Conservation (phyloP, 2,797 vertebrate genomes). For the Ctenosaura bakeri region DNA sequence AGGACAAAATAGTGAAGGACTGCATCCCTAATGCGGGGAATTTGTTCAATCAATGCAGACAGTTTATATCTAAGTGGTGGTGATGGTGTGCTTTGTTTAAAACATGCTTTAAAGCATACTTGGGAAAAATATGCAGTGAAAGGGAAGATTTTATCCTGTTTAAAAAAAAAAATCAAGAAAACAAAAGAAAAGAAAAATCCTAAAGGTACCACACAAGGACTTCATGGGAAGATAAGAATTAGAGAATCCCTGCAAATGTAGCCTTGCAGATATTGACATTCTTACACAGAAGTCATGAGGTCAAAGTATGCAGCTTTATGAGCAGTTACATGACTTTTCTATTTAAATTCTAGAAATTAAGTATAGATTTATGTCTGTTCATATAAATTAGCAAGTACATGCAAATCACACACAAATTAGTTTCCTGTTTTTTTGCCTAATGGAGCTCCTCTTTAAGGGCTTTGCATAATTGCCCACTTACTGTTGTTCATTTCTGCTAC, state of each 20-base stretch:
- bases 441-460: too few relatives aligned
- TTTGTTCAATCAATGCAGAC: too few relatives aligned
- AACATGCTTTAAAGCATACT: not conserved
- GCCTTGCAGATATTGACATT: not conserved
- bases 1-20: too few relatives aligned
- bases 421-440: not conserved
- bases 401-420: not conserved
- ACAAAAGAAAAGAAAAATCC: not conserved
- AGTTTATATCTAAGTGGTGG: too few relatives aligned
- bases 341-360: not conserved
- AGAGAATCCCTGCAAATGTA: not conserved
- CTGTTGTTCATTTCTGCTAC: not conserved
- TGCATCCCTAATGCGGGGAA: too few relatives aligned
- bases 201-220: not conserved
- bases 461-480: not conserved
- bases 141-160: not conserved
- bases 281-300: not conserved
- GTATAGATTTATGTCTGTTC: not conserved
- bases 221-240: not conserved
- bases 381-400: not conserved
- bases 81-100: not conserved
- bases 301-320: not conserved
- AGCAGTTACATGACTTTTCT: not conserved
- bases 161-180: not conserved
- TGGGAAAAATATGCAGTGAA: not conserved